A percentile compares a stretch with the other conserved stretches of the same genome.
These are phyloP conservation scores for Elmis aenea DNA, from an alignment of 2,888 invertebrate species.

Conservation along the genomic window DNA sequence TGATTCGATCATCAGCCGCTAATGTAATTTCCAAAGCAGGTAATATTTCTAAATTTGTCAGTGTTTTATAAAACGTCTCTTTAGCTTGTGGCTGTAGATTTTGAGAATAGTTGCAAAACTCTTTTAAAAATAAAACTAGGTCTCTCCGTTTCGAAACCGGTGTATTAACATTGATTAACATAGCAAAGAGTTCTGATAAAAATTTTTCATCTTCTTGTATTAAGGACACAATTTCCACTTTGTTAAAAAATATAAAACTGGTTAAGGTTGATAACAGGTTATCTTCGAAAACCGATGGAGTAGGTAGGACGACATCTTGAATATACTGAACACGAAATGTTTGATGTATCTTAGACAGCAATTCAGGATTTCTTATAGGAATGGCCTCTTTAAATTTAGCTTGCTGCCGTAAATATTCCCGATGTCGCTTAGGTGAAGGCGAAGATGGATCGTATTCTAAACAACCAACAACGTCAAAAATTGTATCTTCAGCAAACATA, in stretches of 20 bases:
- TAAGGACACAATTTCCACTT: slow-evolving; percentile 97
- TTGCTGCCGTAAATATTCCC: slow-evolving; percentile 90
- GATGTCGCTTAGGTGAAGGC: slow-evolving; percentile 83
- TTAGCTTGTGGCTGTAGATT: slow-evolving; percentile 95
- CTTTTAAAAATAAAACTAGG: slow-evolving; percentile 94
- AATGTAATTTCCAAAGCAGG: slow-evolving; percentile 87
- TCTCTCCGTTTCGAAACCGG: slow-evolving; percentile 83
- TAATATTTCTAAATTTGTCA: slow-evolving; percentile 82
- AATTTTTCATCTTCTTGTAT: slow-evolving; percentile 98
- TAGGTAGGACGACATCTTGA: slow-evolving; percentile 96
- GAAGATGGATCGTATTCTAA: slow-evolving; percentile 94
- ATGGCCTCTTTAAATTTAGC: slow-evolving; percentile 91
- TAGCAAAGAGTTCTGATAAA: slow-evolving; percentile 88
- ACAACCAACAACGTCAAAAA: slow-evolving; percentile 97
- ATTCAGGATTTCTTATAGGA: slow-evolving; percentile 90
- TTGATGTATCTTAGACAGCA: slow-evolving; percentile 97
- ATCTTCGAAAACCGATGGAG: slow-evolving; percentile 98
- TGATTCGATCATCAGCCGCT: slow-evolving; percentile 86
- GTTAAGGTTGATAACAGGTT: slow-evolving; percentile 95
- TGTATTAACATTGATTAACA: slow-evolving; percentile 86
- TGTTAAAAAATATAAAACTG: slow-evolving; percentile 99
- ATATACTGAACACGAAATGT: slow-evolving; percentile 99
- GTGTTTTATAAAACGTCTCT: slow-evolving; percentile 94
- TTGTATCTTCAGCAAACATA: slow-evolving; percentile 94
- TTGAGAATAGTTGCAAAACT: slow-evolving; percentile 98